Conservation (phyloP, 2,888 invertebrate genomes). For the Standfussiana lucernea region DNA sequence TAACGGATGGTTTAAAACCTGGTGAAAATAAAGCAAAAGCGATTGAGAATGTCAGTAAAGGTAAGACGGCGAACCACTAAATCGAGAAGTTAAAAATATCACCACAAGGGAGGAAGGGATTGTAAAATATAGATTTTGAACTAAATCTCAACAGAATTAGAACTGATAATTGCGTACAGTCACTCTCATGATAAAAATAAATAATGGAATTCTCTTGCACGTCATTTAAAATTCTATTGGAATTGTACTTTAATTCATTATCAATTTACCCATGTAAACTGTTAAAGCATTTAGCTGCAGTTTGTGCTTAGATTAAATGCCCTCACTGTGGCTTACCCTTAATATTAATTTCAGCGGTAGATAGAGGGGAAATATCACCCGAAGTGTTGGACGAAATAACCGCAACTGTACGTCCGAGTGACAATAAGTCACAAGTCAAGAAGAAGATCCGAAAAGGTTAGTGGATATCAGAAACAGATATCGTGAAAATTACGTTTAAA, state of each 20-base stretch:
- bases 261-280: not conserved
- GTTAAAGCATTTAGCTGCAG: not conserved
- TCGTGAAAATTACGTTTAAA: not conserved
- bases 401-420: conserved; percentile 14
- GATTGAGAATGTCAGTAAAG: conserved; percentile 31
- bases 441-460: conserved; percentile 38
- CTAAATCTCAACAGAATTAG: not conserved
- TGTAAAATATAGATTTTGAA: not conserved
- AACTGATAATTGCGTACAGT: not conserved
- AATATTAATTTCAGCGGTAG: conserved; percentile 33
- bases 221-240: not conserved
- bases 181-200: not conserved
- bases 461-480: not conserved
- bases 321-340: not conserved
- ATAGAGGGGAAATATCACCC: conserved; percentile 19
- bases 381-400: conserved; percentile 40
- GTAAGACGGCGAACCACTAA: conserved; percentile 8
- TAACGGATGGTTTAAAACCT: conserved; percentile 16
- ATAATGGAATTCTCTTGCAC: not conserved
- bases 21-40: conserved; percentile 21
- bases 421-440: conserved; percentile 41
- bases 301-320: not conserved
- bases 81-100: too few relatives aligned
- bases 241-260: not conserved
- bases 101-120: too few relatives aligned